phyloP scores from a whole-genome alignment of 2,888 invertebrate genomes.

The Xestia xanthographa region DNA sequence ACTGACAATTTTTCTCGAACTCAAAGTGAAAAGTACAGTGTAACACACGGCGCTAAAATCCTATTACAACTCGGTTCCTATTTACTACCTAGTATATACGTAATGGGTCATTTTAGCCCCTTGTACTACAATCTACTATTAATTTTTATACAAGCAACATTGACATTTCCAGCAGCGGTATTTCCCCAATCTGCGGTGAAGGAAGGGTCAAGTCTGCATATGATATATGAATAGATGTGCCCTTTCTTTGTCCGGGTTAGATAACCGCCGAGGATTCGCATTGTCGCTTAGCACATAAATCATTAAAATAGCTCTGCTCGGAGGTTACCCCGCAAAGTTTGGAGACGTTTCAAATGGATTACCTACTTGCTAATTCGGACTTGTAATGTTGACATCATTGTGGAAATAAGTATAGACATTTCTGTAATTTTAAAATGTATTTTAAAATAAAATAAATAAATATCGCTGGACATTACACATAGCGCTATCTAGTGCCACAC shows the following conservation, averaged over 20 bases:
- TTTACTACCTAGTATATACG: too few relatives aligned
- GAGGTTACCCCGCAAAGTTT: constrained; percentile 72
- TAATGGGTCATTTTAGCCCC: too few relatives aligned
- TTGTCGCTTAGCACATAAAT: constrained; percentile 84
- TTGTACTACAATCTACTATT: too few relatives aligned
- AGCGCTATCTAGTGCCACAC: too few relatives aligned
- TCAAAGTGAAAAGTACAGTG: too few relatives aligned
- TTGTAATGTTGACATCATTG: constrained; percentile 53
- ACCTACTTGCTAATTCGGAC: constrained; percentile 50
- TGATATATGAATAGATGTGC: constrained; percentile 86
- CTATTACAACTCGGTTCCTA: too few relatives aligned
- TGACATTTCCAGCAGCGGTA: constrained; percentile 40
- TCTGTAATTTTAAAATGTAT: not conserved
- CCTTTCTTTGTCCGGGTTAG: constrained; percentile 83
- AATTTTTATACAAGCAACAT: not conserved
- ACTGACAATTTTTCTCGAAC: too few relatives aligned
- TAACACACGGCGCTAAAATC: too few relatives aligned
- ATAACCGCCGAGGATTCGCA: constrained; percentile 80
- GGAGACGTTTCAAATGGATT: constrained; percentile 63
- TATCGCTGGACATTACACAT: too few relatives aligned
- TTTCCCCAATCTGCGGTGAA: constrained; percentile 66
- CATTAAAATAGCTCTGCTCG: constrained; percentile 80
- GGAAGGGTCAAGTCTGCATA: constrained; percentile 87
- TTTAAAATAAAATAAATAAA: too few relatives aligned
- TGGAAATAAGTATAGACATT: constrained; percentile 25